phyloP scores from a whole-genome alignment of 2,888 invertebrate genomes.

The Polylopha cassiicola region DNA sequence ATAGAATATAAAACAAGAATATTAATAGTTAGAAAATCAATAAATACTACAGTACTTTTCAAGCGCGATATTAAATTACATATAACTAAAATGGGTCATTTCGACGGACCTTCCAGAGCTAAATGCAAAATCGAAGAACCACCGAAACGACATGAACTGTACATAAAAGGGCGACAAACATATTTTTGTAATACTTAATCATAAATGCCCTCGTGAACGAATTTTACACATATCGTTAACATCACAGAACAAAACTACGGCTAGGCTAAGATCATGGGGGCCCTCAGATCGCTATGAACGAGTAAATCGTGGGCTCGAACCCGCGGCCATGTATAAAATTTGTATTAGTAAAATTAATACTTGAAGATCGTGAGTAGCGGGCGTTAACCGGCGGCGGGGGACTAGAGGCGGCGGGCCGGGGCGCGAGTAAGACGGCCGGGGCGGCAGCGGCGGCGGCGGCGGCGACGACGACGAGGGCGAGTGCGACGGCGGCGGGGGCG shows the following conservation, averaged over 20 bases:
- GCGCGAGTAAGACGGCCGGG: constrained; percentile 1
- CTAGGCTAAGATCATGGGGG: constrained; percentile 40
- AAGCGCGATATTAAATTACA: constrained; percentile 62
- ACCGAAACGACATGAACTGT: constrained; percentile 21
- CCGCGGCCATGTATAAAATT: constrained; percentile 27
- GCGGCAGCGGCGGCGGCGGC: constrained; percentile 12
- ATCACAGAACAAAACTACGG: constrained; percentile 67
- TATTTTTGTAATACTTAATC: constrained; percentile 38
- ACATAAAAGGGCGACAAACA: constrained; percentile 23
- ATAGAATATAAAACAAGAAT: constrained; percentile 47
- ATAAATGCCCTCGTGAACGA: constrained; percentile 48
- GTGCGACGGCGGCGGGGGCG: not conserved
- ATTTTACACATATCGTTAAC: constrained; percentile 56
- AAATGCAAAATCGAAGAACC: constrained; percentile 12
- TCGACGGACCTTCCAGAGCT: constrained; percentile 24
- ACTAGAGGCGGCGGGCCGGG: constrained; percentile 7
- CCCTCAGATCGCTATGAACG: constrained; percentile 10
- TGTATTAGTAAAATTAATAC: constrained; percentile 30
- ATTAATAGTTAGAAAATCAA: constrained; percentile 53
- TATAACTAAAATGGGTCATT: constrained; percentile 41
- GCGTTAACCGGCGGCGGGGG: constrained; percentile 7
- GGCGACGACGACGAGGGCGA: not conserved
- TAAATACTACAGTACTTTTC: constrained; percentile 70
- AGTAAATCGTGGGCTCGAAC: constrained; percentile 14
- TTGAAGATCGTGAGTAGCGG: constrained; percentile 21